Conservation (phyloP, 2,888 invertebrate genomes). For the Amphipoea oculea region DNA sequence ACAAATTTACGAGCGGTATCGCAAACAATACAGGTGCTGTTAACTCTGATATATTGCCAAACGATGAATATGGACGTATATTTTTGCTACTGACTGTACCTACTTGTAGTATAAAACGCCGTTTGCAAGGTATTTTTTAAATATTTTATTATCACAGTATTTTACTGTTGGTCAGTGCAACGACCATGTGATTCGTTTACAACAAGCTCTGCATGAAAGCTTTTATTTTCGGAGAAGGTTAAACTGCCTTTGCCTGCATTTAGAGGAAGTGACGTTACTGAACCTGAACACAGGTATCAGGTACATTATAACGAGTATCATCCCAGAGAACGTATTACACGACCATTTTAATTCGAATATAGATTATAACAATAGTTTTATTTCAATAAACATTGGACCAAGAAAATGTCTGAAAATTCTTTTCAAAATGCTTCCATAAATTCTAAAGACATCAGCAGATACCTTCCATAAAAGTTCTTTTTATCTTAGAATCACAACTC, state of each 20-base stretch:
- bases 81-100: constrained; percentile 41
- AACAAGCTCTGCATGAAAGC: not conserved
- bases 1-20: constrained; percentile 73
- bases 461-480: constrained; percentile 13
- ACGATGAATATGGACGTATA: constrained; percentile 56
- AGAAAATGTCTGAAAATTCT: not conserved
- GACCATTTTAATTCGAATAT: not conserved
- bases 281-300: not conserved
- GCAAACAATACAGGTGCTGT: constrained; percentile 72
- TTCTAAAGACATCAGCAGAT: constrained; percentile 5
- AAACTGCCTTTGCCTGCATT: not conserved
- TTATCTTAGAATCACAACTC: constrained; percentile 60
- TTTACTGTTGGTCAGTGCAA: not conserved
- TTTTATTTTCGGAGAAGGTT: not conserved
- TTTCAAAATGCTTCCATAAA: not conserved
- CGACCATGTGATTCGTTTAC: not conserved
- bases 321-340: not conserved
- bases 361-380: not conserved
- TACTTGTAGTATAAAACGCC: constrained; percentile 23
- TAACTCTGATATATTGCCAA: constrained; percentile 61
- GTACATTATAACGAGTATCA: no score
- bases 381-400: not conserved
- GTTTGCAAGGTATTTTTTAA: constrained; percentile 1
- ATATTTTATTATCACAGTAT: not conserved
- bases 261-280: not conserved